A percentile compares a stretch with the other conserved stretches of the same genome.
Conservation (phyloP, 92 coral and sea anemone species). For the Anthopleura xanthogrammica region DNA sequence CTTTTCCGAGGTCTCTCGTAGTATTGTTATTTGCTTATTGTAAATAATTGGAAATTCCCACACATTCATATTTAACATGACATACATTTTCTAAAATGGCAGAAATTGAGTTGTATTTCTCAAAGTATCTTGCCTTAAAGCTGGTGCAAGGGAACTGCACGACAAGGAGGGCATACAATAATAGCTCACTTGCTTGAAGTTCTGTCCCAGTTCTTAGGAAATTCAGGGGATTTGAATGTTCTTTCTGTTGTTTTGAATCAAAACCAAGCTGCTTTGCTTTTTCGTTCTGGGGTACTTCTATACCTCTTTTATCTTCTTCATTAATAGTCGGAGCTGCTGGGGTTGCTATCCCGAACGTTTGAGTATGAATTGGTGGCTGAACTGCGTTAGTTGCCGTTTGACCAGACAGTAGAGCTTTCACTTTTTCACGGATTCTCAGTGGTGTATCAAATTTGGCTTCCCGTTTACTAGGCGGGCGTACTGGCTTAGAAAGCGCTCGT, state of each 20-base stretch:
- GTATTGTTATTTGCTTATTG: conserved; percentile 1
- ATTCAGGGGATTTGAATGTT: not conserved
- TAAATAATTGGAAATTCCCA: not conserved
- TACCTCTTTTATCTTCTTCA: not conserved
- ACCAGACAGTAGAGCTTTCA: not conserved
- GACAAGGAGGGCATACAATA: not conserved
- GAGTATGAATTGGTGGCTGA: not conserved
- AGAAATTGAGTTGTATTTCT: conserved; percentile 1
- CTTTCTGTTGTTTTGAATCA: not conserved
- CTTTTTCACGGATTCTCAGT: not conserved
- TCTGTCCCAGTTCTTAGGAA: not conserved
- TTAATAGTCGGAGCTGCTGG: not conserved
- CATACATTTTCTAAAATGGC: not conserved
- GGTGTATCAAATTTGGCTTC: not conserved
- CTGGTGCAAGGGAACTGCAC: not conserved
- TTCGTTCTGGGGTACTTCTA: not conserved
- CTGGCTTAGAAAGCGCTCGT: not conserved
- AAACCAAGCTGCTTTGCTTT: not conserved
- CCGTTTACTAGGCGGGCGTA: not conserved
- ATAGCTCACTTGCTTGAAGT: not conserved
- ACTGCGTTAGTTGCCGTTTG: not conserved
- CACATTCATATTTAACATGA: not conserved
- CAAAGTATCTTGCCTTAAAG: conserved; percentile 3
- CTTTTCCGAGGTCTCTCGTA: not conserved
- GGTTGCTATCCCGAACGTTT: not conserved